Evolutionary conservation across 37 sponge, comb jelly and placozoan species (phyloP).

Genomic region (Halisarca cf. caerulea): DNA sequence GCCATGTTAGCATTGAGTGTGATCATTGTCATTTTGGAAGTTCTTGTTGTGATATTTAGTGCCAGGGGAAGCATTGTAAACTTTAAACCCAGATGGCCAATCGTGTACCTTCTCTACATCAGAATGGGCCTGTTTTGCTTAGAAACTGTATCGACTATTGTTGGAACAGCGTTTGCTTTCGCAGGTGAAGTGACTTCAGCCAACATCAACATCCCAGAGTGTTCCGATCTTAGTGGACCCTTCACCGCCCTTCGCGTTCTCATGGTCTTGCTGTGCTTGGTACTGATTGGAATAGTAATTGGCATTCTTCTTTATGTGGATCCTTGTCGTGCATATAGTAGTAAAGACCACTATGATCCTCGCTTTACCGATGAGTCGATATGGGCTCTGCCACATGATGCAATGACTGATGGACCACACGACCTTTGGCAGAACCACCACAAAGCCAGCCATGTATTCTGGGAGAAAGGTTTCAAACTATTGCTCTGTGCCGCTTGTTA

Average conservation of each 20-base stretch:
- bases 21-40: slow-evolving; percentile 23
- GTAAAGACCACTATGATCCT: too few relatives aligned
- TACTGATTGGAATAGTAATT: slow-evolving; percentile 35
- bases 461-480: slow-evolving; percentile 68
- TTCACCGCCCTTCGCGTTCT: slow-evolving; percentile 27
- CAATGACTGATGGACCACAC: neutral
- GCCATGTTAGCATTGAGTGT: slow-evolving; percentile 21
- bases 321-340: slow-evolving; percentile 70
- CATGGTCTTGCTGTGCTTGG: slow-evolving; percentile 34
- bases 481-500: slow-evolving; percentile 43
- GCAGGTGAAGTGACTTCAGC: slow-evolving; percentile 4
- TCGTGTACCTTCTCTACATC: slow-evolving; percentile 57
- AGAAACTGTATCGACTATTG: slow-evolving; percentile 46
- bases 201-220: slow-evolving; percentile 6
- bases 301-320: slow-evolving; percentile 64
- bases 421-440: slow-evolving; percentile 10
- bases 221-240: slow-evolving; percentile 35
- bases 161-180: slow-evolving; percentile 60
- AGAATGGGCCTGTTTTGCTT: slow-evolving; percentile 39
- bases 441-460: slow-evolving; percentile 36
- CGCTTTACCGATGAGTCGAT: neutral
- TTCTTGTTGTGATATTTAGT: slow-evolving; percentile 44
- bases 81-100: slow-evolving; percentile 35
- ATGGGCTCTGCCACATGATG: neutral
- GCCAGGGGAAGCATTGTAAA: slow-evolving; percentile 67